A percentile compares a stretch with the other conserved stretches of the same genome.
phyloP scores from a whole-genome alignment of 2,113 vertebrate species.

The Excalfactoria chinensis region DNA sequence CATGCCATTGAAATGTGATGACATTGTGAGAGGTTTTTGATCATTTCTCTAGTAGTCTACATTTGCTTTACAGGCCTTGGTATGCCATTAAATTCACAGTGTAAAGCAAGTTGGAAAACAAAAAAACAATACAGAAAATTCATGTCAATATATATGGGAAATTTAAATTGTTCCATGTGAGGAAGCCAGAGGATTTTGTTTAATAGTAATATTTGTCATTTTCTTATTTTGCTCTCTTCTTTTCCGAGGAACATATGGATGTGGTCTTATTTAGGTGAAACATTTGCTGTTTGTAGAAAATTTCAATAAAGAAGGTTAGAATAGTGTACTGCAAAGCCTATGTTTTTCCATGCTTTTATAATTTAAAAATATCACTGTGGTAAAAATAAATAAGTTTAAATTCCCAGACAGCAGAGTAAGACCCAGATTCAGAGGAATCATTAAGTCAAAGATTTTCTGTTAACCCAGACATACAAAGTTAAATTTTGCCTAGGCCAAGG shows the following conservation, averaged over 20 bases:
- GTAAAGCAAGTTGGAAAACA: background rate
- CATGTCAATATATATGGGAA: background rate
- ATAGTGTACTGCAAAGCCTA: background rate
- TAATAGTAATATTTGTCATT: conserved; percentile 37
- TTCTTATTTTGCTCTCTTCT: background rate
- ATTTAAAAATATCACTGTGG: background rate
- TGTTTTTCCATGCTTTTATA: background rate
- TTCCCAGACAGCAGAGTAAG: background rate
- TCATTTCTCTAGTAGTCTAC: conserved; percentile 2
- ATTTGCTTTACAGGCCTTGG: conserved; percentile 5
- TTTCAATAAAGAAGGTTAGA: conserved; percentile 6
- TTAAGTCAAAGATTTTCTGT: conserved; percentile 17
- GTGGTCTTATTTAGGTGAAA: conserved; percentile 28
- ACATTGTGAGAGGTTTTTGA: conserved; percentile 31
- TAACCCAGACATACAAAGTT: background rate
- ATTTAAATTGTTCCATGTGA: conserved; percentile 6
- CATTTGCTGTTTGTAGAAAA: background rate
- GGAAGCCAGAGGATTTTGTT: conserved; percentile 6
- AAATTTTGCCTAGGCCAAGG: background rate
- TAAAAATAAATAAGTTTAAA: background rate
- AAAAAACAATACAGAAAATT: background rate
- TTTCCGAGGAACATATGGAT: background rate
- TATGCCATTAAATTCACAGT: conserved; percentile 14
- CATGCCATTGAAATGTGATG: background rate
- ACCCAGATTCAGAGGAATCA: background rate